Evolutionary conservation across 2,797 vertebrate species (phyloP).

Genomic region (Avahi laniger): DNA sequence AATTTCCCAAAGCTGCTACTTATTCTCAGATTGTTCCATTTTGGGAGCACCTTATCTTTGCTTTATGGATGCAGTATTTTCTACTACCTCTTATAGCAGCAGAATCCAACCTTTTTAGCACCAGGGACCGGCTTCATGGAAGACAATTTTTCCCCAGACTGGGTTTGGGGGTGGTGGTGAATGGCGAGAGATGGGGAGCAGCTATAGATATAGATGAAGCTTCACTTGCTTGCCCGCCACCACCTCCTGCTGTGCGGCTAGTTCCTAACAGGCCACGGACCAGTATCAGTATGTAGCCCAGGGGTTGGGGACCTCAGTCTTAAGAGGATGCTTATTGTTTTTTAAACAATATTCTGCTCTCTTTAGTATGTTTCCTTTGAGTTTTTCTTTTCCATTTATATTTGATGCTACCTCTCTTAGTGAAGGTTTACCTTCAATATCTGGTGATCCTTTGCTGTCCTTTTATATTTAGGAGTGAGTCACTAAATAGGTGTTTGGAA

Average conservation of each 20-base stretch:
- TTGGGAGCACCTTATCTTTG: not conserved
- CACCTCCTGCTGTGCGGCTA: no score
- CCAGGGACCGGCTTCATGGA: no score
- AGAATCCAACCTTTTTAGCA: not conserved
- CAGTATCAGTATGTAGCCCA: rapidly evolving
- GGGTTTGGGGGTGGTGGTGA: no score
- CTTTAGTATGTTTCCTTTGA: not conserved
- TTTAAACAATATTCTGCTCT: not conserved
- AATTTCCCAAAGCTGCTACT: slow-evolving; percentile 3
- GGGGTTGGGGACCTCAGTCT: not conserved
- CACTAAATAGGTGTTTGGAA: slow-evolving; percentile 10
- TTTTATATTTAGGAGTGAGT: slow-evolving; percentile 39
- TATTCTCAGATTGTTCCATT: not conserved
- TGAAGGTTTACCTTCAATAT: not conserved
- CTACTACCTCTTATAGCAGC: not conserved
- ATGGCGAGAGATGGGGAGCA: no score
- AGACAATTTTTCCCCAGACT: no score
- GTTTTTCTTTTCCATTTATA: not conserved
- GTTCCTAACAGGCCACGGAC: no score
- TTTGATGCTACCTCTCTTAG: not conserved
- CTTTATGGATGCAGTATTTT: not conserved
- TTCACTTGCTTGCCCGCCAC: no score
- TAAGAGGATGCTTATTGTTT: not conserved
- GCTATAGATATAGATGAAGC: no score
- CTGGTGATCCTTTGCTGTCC: not conserved